phyloP scores from a whole-genome alignment of 53 echinoderm and acorn worm genomes.

The Patiria pectinifera region DNA sequence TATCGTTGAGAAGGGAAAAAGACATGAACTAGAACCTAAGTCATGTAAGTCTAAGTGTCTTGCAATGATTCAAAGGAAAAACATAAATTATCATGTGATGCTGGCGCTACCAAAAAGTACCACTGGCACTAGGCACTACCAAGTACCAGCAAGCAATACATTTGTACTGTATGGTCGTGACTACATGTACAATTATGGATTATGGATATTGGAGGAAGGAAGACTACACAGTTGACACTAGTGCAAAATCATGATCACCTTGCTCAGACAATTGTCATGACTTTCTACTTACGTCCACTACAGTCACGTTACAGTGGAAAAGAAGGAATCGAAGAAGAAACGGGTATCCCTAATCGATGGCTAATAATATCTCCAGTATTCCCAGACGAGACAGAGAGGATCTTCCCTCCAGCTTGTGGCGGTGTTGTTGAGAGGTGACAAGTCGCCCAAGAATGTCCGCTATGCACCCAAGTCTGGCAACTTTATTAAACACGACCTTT shows the following conservation, averaged over 20 bases:
- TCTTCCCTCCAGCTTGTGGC: not conserved
- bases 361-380: conserved; percentile 3
- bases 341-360: not conserved
- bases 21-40: too few species aligned
- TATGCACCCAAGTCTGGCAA: conserved; percentile 28
- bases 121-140: too few species aligned
- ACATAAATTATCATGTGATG: too few species aligned
- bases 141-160: too few species aligned
- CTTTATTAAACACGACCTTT: conserved; percentile 36
- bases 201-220: not conserved
- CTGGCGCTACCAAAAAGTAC: too few species aligned
- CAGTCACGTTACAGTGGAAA: not conserved
- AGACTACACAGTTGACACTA: not conserved
- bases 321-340: not conserved
- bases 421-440: not conserved
- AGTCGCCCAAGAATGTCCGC: conserved; percentile 27
- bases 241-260: not conserved
- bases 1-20: too few species aligned
- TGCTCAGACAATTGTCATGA: not conserved
- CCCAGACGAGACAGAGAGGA: conserved; percentile 1
- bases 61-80: too few species aligned
- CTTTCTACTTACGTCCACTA: not conserved
- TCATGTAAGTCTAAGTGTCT: too few species aligned
- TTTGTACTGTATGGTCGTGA: too few species aligned
- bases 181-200: too few species aligned